A percentile compares a stretch with the other conserved stretches of the same genome.
Conservation (phyloP, 2,797 vertebrate genomes). For the Saxicola maurus region DNA sequence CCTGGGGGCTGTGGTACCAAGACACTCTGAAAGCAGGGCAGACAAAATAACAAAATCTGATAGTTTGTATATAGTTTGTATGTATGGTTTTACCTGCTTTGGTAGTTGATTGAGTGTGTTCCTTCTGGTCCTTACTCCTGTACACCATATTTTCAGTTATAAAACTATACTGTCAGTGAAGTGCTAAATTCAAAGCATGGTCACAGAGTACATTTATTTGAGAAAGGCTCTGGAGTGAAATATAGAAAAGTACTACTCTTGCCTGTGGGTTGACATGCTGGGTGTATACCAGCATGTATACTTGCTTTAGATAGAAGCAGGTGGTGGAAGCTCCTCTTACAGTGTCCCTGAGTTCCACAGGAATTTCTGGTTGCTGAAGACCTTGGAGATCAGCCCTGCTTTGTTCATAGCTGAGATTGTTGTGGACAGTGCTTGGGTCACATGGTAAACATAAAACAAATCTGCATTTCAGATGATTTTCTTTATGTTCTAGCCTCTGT, state of each 20-base stretch:
- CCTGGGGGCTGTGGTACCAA: background rate
- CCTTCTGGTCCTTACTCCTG: background rate
- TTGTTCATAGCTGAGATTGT: background rate
- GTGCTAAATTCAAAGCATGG: background rate
- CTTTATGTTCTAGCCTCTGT: slow-evolving; percentile 78
- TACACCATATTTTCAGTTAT: background rate
- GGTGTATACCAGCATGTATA: too few species aligned
- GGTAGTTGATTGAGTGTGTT: background rate
- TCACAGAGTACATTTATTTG: background rate
- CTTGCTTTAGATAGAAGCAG: background rate
- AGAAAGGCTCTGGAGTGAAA: background rate
- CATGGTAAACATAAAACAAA: background rate
- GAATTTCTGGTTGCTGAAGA: background rate
- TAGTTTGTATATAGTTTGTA: background rate
- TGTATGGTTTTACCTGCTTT: background rate
- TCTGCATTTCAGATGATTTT: background rate
- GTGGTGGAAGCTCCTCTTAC: background rate
- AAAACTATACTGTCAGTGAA: background rate
- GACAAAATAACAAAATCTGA: background rate
- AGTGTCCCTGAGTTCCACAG: background rate
- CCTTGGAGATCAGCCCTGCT: background rate
- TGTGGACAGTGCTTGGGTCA: background rate
- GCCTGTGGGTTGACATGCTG: background rate
- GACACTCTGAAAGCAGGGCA: background rate
- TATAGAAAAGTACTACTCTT: background rate